These are phyloP conservation scores for Dolichopus griseipennis DNA, from an alignment of 2,888 invertebrate species.

Conservation along the genomic window DNA sequence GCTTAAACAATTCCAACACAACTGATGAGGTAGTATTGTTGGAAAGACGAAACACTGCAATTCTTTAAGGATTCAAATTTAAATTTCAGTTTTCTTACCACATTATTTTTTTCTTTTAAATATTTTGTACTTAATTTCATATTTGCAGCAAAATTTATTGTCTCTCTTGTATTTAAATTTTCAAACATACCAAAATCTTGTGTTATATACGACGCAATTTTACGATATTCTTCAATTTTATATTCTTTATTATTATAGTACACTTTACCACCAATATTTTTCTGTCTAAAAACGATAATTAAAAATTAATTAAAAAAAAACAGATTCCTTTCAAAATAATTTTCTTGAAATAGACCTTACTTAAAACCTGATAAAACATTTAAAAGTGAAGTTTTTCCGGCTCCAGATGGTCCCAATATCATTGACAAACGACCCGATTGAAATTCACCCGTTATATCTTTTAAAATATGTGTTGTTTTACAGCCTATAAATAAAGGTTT, in stretches of 20 bases:
- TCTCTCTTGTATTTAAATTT: conserved; percentile 72
- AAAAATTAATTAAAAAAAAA: conserved; percentile 12
- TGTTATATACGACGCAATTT: conserved; percentile 65
- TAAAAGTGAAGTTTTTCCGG: conserved; percentile 68
- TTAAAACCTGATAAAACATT: conserved; percentile 65
- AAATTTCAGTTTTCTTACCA: conserved; percentile 58
- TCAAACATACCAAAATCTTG: conserved; percentile 75
- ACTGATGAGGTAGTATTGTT: no score
- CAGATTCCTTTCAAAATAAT: neutral
- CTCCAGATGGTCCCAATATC: conserved; percentile 62
- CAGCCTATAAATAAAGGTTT: neutral
- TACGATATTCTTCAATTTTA: conserved; percentile 55
- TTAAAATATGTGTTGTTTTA: conserved; percentile 41
- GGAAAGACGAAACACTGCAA: no score
- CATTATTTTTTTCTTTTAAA: conserved; percentile 50
- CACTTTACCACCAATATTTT: conserved; percentile 53
- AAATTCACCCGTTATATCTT: conserved; percentile 51
- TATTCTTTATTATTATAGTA: conserved; percentile 59
- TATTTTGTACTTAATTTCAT: conserved; percentile 65
- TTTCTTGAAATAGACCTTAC: conserved; percentile 37
- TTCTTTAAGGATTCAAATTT: no score
- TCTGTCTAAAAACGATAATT: conserved; percentile 25
- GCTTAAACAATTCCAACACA: no score
- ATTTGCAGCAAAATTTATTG: conserved; percentile 72
- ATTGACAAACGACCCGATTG: conserved; percentile 54